Evolutionary conservation across 2,888 invertebrate genomes (phyloP).

Genomic region (Tipula helvola): DNA sequence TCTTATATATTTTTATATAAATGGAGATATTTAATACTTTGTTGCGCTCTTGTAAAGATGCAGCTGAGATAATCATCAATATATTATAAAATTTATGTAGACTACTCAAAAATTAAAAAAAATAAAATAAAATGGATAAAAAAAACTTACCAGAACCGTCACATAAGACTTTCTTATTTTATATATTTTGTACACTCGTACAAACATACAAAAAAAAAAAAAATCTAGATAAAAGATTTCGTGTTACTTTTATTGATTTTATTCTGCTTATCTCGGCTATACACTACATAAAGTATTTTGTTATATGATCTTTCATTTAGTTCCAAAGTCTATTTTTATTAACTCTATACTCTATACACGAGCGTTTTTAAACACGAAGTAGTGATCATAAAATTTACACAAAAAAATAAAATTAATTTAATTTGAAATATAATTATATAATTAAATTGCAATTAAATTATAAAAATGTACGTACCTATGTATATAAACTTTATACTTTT

Average conservation of each 20-base stretch:
- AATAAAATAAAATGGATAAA: background rate
- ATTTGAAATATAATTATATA: background rate
- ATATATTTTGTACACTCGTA: background rate
- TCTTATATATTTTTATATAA: background rate
- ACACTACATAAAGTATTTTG: background rate
- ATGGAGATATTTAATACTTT: background rate
- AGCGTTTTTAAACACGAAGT: background rate
- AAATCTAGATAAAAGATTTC: background rate
- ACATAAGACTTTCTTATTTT: background rate
- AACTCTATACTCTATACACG: background rate
- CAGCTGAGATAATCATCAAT: background rate
- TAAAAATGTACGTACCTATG: background rate
- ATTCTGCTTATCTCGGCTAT: background rate
- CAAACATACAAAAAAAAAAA: background rate
- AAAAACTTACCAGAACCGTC: background rate
- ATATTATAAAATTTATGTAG: background rate
- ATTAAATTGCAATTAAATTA: background rate
- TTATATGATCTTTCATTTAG: background rate
- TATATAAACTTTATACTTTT: background rate
- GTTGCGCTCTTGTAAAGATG: background rate
- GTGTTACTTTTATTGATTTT: constrained; percentile 4
- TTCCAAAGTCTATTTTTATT: background rate
- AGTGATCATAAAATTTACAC: background rate
- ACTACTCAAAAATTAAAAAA: background rate
- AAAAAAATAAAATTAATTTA: background rate